Conservation (phyloP, 2,113 vertebrate genomes). For the Chlorocebus sabaeus region DNA sequence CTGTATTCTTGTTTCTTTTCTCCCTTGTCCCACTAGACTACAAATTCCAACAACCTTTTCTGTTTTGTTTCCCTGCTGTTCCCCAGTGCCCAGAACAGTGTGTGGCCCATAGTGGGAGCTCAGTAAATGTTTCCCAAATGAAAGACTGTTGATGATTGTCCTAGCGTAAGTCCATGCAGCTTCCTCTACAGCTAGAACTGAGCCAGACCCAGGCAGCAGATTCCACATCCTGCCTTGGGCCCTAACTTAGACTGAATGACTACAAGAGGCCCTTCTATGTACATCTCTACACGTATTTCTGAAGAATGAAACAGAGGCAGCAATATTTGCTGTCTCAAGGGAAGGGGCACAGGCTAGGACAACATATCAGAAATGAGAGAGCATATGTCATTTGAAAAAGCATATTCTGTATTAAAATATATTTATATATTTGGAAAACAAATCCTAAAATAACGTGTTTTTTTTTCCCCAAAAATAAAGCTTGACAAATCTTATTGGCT, state of each 20-base stretch:
- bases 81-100: neutral
- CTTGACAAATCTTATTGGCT: conserved; percentile 4
- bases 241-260: neutral
- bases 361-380: neutral
- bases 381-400: neutral
- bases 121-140: neutral
- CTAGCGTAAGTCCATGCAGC: neutral
- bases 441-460: conserved; percentile 36
- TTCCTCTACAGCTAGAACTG: neutral
- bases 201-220: neutral
- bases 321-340: neutral
- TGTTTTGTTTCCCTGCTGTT: neutral
- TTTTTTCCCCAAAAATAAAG: neutral
- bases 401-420: neutral
- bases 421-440: conserved; percentile 24
- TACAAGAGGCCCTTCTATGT: neutral
- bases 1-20: neutral
- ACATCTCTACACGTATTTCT: neutral
- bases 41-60: neutral
- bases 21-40: neutral
- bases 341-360: neutral
- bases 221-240: neutral
- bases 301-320: neutral
- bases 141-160: neutral
- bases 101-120: neutral